Percentiles rank a stretch among this genome's conserved stretches.
Evolutionary conservation across 2,113 vertebrate species (phyloP).

Genomic region (Dendrocopos noguchii): DNA sequence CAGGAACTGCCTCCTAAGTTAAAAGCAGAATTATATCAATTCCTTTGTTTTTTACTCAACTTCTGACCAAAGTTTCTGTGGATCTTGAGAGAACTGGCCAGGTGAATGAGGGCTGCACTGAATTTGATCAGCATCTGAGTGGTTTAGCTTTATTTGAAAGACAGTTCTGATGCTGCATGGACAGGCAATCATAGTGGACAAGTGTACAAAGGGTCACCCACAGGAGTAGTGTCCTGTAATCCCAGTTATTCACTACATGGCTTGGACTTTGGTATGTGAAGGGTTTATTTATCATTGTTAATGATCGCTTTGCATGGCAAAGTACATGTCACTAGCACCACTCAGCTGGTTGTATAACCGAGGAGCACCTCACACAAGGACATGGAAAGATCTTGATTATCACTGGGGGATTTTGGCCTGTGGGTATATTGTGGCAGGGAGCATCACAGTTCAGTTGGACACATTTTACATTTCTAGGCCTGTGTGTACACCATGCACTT

Average conservation of each 20-base stretch:
- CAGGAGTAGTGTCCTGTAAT: background rate
- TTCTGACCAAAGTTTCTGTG: background rate
- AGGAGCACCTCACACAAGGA: background rate
- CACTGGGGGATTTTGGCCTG: background rate
- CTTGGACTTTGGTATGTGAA: constrained; percentile 2
- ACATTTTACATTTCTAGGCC: background rate
- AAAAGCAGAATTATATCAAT: background rate
- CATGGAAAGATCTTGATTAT: background rate
- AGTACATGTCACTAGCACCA: background rate
- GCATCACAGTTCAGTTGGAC: background rate
- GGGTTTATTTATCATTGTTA: background rate
- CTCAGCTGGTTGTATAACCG: background rate
- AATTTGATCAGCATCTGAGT: background rate
- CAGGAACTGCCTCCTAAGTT: background rate
- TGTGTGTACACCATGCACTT: background rate
- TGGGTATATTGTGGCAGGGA: background rate
- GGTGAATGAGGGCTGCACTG: background rate
- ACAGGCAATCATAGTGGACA: background rate
- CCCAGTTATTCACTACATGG: background rate
- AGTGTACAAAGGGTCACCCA: background rate
- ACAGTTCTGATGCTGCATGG: background rate
- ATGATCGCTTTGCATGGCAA: background rate
- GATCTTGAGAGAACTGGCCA: background rate
- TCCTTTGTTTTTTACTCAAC: background rate
- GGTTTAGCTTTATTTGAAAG: background rate